A percentile compares a stretch with the other conserved stretches of the same genome.
These are phyloP conservation scores for Gymnogyps californianus DNA, from an alignment of 2,113 vertebrate genomes.

Conservation along the genomic window DNA sequence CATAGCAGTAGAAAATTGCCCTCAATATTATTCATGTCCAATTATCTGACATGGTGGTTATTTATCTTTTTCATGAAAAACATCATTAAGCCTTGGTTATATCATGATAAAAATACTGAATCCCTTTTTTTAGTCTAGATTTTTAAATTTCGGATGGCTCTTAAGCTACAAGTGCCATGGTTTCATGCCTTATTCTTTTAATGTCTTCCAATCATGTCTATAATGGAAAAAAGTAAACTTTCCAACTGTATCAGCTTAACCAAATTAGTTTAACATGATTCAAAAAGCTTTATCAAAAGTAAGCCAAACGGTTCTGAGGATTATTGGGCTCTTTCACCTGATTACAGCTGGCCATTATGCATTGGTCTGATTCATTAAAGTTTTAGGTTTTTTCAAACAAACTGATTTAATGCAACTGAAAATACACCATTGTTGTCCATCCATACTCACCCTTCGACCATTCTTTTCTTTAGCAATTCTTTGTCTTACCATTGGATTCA, in stretches of 20 bases:
- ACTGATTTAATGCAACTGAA: not conserved
- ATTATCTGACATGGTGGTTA: not conserved
- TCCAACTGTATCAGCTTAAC: not conserved
- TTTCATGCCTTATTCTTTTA: not conserved
- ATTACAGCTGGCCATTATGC: not conserved
- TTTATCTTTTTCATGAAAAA: not conserved
- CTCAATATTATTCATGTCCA: not conserved
- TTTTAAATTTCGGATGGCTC: not conserved
- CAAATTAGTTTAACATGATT: not conserved
- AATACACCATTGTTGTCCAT: not conserved
- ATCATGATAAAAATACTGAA: not conserved
- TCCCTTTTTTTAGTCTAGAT: not conserved
- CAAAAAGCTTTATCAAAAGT: not conserved
- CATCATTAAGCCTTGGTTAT: not conserved
- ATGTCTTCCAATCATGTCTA: not conserved
- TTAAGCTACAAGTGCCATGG: not conserved
- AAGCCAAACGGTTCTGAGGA: not conserved
- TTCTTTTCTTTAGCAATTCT: not conserved
- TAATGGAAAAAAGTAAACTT: not conserved
- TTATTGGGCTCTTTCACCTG: not conserved
- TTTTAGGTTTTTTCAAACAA: not conserved
- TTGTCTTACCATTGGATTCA: not conserved
- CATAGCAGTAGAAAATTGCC: not conserved
- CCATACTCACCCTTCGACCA: not conserved
- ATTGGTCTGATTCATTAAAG: not conserved